Evolutionary conservation across 2,888 invertebrate species (phyloP), one percentile per base, ranked within the genome.

Genomic region (Torymus aiolomorphi): DNA sequence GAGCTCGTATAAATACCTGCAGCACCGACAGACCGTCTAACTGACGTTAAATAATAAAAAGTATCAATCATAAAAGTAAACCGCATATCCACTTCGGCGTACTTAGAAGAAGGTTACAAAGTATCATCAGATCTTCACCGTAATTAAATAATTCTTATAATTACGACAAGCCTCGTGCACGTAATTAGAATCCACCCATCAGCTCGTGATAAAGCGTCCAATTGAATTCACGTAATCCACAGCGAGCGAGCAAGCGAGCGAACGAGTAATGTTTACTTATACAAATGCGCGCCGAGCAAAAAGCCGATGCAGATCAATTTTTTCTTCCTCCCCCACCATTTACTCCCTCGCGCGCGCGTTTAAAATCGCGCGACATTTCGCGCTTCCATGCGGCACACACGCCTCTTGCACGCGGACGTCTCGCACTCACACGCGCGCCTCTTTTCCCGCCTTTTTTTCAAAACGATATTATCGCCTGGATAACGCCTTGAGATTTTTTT

Each of bases 171-270:
- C 62, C 56, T 52, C 20, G 69, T 57, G 56, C 70, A 24, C 24
- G 63, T 76, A 70, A 70, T 70, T 71, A 77, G 42, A 8, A 42
- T 8, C 42, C 42, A 42, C 42, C 51, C 18, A 51, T 42, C 69
- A 62, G 4, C 20, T 49, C 20, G 59, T 20, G 31, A 71, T 59
- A 71, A 52, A 42, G 16, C 51, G 20, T 18, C 24, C 67, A 49
- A 78, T 78, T n/a, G 61, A 69, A 24, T 63, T 78, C 78, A 74
- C 78, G 69, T 78, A 78, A 78, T 52, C 49, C 51, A 42, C 42
- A 42, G 42, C 42, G 42, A 31, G 31, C 3, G 31, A 31, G 31
- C 3, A 3, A 24, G 24, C 2, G 24, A 24, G 24, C 3, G 31
- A 31, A 31, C 31, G 31, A 31, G 3, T 5, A 5, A 42, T 42